These are phyloP conservation scores for Tetragonula carbonaria DNA, from an alignment of 2,888 invertebrate genomes.

Conservation along the genomic window DNA sequence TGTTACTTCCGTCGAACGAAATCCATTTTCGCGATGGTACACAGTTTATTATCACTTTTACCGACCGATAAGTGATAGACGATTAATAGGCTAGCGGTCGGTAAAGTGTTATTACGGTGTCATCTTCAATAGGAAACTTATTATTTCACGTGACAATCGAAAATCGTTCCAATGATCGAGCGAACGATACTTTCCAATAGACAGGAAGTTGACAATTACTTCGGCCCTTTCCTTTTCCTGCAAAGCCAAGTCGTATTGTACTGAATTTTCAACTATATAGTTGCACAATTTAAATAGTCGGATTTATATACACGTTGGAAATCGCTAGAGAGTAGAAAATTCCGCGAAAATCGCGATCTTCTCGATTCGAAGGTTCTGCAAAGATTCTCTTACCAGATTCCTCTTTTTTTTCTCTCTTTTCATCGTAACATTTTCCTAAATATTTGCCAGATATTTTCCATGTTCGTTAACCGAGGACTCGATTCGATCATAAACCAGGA, in stretches of 20 bases:
- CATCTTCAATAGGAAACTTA: background rate
- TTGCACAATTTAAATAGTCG: background rate
- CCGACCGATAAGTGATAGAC: too few relatives aligned
- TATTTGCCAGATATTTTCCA: too few relatives aligned
- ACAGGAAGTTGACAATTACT: background rate
- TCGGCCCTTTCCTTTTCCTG: background rate
- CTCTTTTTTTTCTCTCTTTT: background rate
- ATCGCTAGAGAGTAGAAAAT: too few relatives aligned
- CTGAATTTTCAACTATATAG: background rate
- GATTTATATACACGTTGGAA: background rate
- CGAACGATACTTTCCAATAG: background rate
- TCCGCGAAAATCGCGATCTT: too few relatives aligned
- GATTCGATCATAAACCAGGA: too few relatives aligned
- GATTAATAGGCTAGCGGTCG: too few relatives aligned
- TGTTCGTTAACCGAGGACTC: too few relatives aligned
- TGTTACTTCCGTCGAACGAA: constrained; percentile 45
- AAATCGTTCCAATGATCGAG: background rate
- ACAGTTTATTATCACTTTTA: background rate
- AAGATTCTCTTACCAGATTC: background rate
- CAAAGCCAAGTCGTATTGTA: background rate
- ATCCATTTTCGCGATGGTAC: constrained; percentile 10
- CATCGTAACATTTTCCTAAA: too few relatives aligned
- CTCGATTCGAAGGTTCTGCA: background rate
- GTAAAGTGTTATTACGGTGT: too few relatives aligned
- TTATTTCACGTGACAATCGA: constrained; percentile 6